Conservation (phyloP, 2,797 vertebrate genomes). For the Nyctalus aviator region DNA sequence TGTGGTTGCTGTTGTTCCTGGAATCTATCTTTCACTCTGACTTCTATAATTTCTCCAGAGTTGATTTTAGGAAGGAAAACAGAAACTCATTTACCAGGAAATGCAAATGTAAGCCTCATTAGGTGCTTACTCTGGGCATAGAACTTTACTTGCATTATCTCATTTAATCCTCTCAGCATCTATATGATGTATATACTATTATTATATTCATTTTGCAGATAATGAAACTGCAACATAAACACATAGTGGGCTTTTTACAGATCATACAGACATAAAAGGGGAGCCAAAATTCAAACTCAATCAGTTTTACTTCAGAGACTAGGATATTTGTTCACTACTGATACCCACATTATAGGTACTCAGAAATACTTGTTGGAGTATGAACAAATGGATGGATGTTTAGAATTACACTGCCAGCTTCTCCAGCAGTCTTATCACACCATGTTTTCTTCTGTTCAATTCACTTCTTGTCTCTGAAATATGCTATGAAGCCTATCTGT, state of each 20-base stretch:
- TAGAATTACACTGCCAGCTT: conserved; percentile 9
- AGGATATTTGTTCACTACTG: not conserved
- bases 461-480: conserved; percentile 22
- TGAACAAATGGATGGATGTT: not conserved
- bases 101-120: not conserved
- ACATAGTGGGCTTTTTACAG: not conserved
- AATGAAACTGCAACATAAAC: not conserved
- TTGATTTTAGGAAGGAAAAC: not conserved
- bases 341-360: not conserved
- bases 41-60: not conserved
- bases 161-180: not conserved
- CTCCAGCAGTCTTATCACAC: not conserved
- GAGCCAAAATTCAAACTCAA: not conserved
- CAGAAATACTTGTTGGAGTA: conserved; percentile 13
- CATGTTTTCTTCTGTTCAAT: not conserved
- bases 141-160: conserved; percentile 23
- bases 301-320: not conserved
- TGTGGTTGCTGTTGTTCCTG: not conserved
- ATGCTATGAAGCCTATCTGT: not conserved
- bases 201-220: not conserved
- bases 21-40: not conserved
- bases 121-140: not conserved
- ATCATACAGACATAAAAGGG: not conserved
- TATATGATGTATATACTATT: not conserved
- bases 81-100: not conserved